A percentile compares a stretch with the other conserved stretches of the same genome.
These are phyloP conservation scores for Pocillopora damicornis DNA, from an alignment of 64 coral and sea anemone genomes.

Conservation along the genomic window DNA sequence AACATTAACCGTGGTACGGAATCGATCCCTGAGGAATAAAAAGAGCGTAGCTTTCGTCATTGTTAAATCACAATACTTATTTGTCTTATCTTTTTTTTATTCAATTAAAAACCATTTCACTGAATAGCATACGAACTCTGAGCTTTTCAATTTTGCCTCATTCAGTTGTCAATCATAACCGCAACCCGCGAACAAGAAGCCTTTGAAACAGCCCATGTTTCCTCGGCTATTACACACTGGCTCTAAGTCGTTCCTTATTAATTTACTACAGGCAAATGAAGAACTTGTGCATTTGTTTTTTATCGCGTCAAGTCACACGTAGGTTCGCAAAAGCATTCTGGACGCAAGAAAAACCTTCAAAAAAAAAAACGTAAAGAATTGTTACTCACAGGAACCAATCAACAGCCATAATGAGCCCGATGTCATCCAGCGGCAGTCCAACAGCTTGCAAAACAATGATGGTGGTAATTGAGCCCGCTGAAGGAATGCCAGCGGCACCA, in stretches of 20 bases:
- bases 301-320: too few species aligned
- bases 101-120: too few species aligned
- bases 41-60: not conserved
- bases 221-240: too few species aligned
- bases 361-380: not conserved
- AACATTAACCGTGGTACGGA: conserved; percentile 68
- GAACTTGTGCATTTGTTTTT: too few species aligned
- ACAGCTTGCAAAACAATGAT: conserved; percentile 82
- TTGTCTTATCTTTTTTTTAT: not conserved
- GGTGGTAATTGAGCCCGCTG: conserved; percentile 76
- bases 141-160: too few species aligned
- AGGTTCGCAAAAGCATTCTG: not conserved
- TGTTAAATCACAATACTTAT: not conserved
- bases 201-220: too few species aligned
- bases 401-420: conserved; percentile 77
- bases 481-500: conserved; percentile 79
- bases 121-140: too few species aligned
- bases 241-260: too few species aligned
- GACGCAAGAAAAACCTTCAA: not conserved
- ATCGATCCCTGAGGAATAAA: conserved; percentile 57
- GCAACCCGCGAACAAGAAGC: too few species aligned
- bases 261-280: too few species aligned
- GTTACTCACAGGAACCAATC: conserved; percentile 84
- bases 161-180: too few species aligned
- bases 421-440: conserved; percentile 75